phyloP scores from a whole-genome alignment of 2,113 vertebrate genomes.

The Halcyon malimbica region DNA sequence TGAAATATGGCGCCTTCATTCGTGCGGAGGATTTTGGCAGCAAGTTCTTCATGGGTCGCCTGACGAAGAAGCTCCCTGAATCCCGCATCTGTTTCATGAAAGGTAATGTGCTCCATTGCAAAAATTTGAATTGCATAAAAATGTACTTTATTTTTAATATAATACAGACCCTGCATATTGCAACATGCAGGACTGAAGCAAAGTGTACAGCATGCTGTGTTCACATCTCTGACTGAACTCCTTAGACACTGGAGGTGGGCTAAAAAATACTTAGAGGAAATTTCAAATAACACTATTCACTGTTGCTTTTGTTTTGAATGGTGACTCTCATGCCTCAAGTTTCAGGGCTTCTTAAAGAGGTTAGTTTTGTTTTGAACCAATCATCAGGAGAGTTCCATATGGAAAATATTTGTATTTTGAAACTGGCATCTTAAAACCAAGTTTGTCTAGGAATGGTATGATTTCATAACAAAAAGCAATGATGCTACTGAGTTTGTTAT shows the following conservation, averaged over 20 bases:
- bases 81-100: slow-evolving; percentile 82
- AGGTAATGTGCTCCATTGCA: slow-evolving; percentile 61
- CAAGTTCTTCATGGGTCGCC: slow-evolving; percentile 83
- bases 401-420: background rate
- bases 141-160: background rate
- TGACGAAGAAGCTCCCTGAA: slow-evolving; percentile 82
- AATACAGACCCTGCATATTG: background rate
- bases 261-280: background rate
- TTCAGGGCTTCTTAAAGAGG: background rate
- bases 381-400: background rate
- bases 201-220: background rate
- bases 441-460: background rate
- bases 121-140: background rate
- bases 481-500: background rate
- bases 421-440: background rate
- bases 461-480: background rate
- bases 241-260: background rate
- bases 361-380: background rate
- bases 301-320: background rate
- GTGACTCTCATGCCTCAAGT: background rate
- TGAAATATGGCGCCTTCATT: slow-evolving; percentile 85
- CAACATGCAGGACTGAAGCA: background rate
- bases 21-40: slow-evolving; percentile 84
- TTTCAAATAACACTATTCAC: background rate
- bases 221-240: background rate